Conservation (phyloP, 2,888 invertebrate genomes). For the Cactoblastis cactorum region DNA sequence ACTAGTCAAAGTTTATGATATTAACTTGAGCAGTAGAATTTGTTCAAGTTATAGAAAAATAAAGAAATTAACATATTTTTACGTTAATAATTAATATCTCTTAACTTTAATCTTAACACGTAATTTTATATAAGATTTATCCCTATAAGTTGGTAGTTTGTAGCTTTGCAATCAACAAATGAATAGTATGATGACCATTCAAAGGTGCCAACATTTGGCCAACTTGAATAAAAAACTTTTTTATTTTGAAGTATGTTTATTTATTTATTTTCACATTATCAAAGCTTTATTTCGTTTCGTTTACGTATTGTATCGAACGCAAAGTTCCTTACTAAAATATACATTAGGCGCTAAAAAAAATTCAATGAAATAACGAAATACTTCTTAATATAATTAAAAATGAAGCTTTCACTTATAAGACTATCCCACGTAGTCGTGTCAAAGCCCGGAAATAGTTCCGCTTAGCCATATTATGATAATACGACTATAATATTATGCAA, state of each 20-base stretch:
- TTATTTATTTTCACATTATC: too few relatives aligned
- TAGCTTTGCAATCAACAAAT: too few relatives aligned
- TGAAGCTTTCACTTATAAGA: slow-evolving; percentile 33
- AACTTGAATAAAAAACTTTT: too few relatives aligned
- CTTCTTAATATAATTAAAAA: slow-evolving; percentile 3
- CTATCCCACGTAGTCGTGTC: slow-evolving; percentile 40
- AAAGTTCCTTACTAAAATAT: not conserved
- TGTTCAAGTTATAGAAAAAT: not conserved
- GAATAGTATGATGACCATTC: too few relatives aligned
- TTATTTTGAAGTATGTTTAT: too few relatives aligned
- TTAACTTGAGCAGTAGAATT: not conserved
- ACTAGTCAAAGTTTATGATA: not conserved
- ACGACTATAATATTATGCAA: slow-evolving; percentile 30
- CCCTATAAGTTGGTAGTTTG: too few relatives aligned
- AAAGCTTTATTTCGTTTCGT: not conserved
- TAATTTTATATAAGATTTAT: too few relatives aligned
- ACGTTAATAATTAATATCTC: too few relatives aligned
- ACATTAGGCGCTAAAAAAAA: not conserved
- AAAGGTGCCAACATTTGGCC: too few relatives aligned
- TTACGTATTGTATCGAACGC: too few relatives aligned
- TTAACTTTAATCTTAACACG: too few relatives aligned
- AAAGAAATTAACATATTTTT: not conserved
- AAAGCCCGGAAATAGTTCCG: slow-evolving; percentile 33
- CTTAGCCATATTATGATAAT: slow-evolving; percentile 12
- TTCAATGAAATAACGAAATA: not conserved